Percentiles rank a stretch among this genome's conserved stretches.
These are phyloP conservation scores for Flabesymbios commensalis DNA, from an alignment of 2,888 invertebrate species.

Conservation along the genomic window DNA sequence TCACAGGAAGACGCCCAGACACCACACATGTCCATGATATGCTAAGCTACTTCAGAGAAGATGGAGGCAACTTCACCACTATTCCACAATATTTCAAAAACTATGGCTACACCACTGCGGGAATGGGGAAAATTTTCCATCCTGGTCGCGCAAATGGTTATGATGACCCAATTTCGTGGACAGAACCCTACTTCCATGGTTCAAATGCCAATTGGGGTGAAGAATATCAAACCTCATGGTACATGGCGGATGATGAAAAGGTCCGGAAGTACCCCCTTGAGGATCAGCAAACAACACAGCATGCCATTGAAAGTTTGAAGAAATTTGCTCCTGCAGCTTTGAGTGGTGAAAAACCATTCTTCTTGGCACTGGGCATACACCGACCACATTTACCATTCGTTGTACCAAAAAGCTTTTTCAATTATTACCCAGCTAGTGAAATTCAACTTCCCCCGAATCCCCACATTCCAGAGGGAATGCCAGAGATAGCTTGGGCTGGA, in stretches of 20 bases:
- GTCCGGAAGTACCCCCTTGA: not conserved
- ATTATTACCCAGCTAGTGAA: not conserved
- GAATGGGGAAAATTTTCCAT: constrained; percentile 39
- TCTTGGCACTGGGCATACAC: not conserved
- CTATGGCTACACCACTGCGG: constrained; percentile 30
- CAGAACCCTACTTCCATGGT: constrained; percentile 28
- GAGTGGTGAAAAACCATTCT: constrained; percentile 4
- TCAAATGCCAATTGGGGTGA: constrained; percentile 26
- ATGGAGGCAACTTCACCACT: constrained; percentile 37
- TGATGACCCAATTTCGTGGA: constrained; percentile 38
- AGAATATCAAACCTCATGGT: not conserved
- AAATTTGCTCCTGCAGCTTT: constrained; percentile 17
- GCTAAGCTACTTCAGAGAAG: constrained; percentile 26
- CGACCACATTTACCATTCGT: constrained; percentile 4
- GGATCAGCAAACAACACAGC: not conserved
- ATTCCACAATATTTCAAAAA: constrained; percentile 37
- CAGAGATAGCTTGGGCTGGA: constrained; percentile 39
- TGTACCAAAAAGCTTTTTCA: not conserved
- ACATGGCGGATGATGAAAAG: not conserved
- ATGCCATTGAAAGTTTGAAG: not conserved
- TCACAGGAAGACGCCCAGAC: constrained; percentile 37
- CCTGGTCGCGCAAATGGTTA: constrained; percentile 18
- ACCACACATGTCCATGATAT: constrained; percentile 35
- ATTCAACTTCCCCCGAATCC: constrained; percentile 37
- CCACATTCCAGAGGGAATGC: constrained; percentile 39